Evolutionary conservation across 1,140 invertebrate genomes (phyloP).

Genomic region (Heliconius nattereri): DNA sequence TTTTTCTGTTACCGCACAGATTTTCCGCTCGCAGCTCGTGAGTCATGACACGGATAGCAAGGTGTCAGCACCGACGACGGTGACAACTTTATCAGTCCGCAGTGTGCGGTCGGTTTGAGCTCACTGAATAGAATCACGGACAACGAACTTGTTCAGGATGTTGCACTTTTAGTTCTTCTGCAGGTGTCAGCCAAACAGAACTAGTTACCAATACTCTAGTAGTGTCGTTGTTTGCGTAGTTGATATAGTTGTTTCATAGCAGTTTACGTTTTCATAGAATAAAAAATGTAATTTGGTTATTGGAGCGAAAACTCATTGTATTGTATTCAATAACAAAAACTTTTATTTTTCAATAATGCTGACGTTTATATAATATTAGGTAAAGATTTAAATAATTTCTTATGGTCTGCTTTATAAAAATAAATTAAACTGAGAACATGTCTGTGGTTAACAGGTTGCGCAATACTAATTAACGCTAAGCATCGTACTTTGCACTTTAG

Average conservation of each 20-base stretch:
- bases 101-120: slow-evolving; percentile 50
- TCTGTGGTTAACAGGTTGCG: not conserved
- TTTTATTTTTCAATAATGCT: not conserved
- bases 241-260: slow-evolving; percentile 2
- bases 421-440: not conserved
- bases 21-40: slow-evolving; percentile 29
- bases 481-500: slow-evolving; percentile 17
- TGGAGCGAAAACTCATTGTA: not conserved
- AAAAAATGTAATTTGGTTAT: not conserved
- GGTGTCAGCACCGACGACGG: slow-evolving; percentile 46
- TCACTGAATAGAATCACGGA: slow-evolving; percentile 47
- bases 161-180: slow-evolving; percentile 38
- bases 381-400: not conserved
- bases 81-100: slow-evolving; percentile 63
- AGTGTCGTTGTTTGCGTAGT: slow-evolving; percentile 7
- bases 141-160: slow-evolving; percentile 47
- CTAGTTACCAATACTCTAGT: not conserved
- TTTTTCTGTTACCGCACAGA: not conserved
- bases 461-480: slow-evolving; percentile 22
- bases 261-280: not conserved
- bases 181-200: slow-evolving; percentile 10
- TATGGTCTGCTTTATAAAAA: not conserved
- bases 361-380: not conserved
- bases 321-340: not conserved
- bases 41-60: slow-evolving; percentile 32